A percentile compares a stretch with the other conserved stretches of the same genome.
Evolutionary conservation across 1,140 invertebrate species (phyloP).

Genomic region (Aphelinus certus): DNA sequence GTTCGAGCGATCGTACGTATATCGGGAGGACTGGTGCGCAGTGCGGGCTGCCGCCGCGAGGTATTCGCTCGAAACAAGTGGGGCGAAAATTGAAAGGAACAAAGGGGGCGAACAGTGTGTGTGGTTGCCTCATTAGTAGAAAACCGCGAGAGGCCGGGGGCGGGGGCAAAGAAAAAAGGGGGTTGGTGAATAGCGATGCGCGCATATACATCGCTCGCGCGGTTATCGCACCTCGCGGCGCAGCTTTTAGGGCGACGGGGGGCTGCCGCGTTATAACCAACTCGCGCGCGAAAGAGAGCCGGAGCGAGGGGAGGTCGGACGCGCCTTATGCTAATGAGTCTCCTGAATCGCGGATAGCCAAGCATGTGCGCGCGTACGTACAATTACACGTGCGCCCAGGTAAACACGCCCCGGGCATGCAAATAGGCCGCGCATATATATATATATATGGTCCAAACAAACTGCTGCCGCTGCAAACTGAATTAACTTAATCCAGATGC

Average conservation of each 20-base stretch:
- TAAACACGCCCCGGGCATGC: background rate
- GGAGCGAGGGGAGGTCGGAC: too few species aligned
- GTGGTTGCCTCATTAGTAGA: conserved; percentile 24
- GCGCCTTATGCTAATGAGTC: conserved; percentile 22
- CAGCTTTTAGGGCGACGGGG: background rate
- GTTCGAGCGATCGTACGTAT: too few species aligned
- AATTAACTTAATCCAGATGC: conserved; percentile 18
- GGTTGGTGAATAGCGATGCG: background rate
- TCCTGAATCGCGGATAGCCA: background rate
- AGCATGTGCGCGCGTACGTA: background rate
- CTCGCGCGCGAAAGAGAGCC: background rate
- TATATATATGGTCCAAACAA: background rate
- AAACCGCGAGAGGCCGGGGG: background rate
- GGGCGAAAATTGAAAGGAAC: conserved; percentile 16
- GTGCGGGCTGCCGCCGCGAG: too few species aligned
- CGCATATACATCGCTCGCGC: background rate
- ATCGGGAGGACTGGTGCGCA: too few species aligned
- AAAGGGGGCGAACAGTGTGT: background rate
- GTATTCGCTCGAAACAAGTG: background rate
- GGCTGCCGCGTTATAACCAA: background rate
- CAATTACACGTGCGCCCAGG: background rate
- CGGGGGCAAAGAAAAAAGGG: too few species aligned
- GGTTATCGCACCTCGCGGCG: conserved; percentile 12
- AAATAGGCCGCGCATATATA: conserved; percentile 2
- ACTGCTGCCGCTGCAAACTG: background rate